Evolutionary conservation across 92 coral and sea anemone species (phyloP), one percentile per base, ranked within the genome.

Genomic region (Diadumene lineata): DNA sequence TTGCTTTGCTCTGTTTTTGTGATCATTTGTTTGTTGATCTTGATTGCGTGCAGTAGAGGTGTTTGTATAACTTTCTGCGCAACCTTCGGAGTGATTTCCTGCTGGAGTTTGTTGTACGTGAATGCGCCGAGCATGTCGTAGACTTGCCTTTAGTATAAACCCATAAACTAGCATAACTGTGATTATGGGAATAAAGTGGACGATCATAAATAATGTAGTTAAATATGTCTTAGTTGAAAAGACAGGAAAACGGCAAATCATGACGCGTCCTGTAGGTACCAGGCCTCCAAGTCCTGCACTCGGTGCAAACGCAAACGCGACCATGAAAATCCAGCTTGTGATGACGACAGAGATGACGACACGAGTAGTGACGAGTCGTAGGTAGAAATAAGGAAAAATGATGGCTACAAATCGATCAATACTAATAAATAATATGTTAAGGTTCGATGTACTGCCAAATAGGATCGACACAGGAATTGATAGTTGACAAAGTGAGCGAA

Each of bases 401-500:
- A 90, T 80, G 15, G 91, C 96, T 11, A 86, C 38, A 50, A 90
- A 86, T 29, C 96, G 65, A 48, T 90, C 91, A 19, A 90, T 56
- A 69, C 96, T 90, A 62, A 90, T 86, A 7, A 86, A 86, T 22
- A 86, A 75, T 15, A 90, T 86, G 43, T 69, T 90, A 22, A 86
- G 51, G 69, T 86, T 86, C 10, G 96, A 90, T 23, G 86, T 82
- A n/a, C 96, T 86, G 7, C 91, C 96, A 53, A 90, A 90, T 34
- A 86, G 34, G 19, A 83, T 90, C 6, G 91, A 82, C 19, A 64
- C 23, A 3, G 89, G 86, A 30, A 90, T 86, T 1, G 91, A 74
- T 7, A 66, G 44, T 0, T 69, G 96, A 29, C 91, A 86, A 27
- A 82, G 75, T 11, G 72, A 17, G 15, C 24, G 64, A 22, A 79